Conservation (phyloP, 2,797 vertebrate genomes). For the Chiroxiphia lanceolata region DNA sequence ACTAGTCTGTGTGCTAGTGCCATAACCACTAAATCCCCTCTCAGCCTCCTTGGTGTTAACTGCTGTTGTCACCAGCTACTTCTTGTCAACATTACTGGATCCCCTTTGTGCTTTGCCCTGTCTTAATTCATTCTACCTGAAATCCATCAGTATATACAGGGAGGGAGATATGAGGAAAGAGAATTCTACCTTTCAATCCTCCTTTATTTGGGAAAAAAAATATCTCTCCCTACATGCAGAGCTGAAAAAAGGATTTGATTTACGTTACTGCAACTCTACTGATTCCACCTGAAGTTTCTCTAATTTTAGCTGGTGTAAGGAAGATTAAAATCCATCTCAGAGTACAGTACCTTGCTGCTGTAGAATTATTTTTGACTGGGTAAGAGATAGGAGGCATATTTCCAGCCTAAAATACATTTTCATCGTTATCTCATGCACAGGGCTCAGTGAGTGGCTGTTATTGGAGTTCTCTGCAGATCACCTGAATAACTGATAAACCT, state of each 20-base stretch:
- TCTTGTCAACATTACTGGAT: slow-evolving; percentile 33
- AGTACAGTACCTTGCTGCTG: background rate
- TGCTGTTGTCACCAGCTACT: slow-evolving; percentile 44
- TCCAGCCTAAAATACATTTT: slow-evolving; percentile 23
- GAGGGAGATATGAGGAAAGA: background rate
- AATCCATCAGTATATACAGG: slow-evolving; percentile 30
- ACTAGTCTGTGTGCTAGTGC: background rate
- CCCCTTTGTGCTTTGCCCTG: slow-evolving; percentile 10
- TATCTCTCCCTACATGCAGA: background rate
- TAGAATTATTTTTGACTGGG: slow-evolving; percentile 22
- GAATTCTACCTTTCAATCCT: background rate
- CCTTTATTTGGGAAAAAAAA: background rate
- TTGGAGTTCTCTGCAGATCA: slow-evolving; percentile 29
- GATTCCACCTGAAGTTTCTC: slow-evolving; percentile 11
- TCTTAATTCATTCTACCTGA: slow-evolving; percentile 36
- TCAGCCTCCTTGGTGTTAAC: slow-evolving; percentile 8
- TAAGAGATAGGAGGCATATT: slow-evolving; percentile 22
- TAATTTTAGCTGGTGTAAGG: slow-evolving; percentile 11
- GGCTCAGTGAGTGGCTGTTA: background rate
- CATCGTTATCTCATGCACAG: background rate
- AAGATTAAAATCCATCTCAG: slow-evolving; percentile 43
- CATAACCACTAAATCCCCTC: slow-evolving; percentile 32
- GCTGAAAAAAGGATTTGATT: slow-evolving; percentile 13
- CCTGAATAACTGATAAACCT: slow-evolving; percentile 22
- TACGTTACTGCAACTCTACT: background rate